Conservation (phyloP, 2,797 vertebrate genomes). For the Myoxocephalus aenaeus region DNA sequence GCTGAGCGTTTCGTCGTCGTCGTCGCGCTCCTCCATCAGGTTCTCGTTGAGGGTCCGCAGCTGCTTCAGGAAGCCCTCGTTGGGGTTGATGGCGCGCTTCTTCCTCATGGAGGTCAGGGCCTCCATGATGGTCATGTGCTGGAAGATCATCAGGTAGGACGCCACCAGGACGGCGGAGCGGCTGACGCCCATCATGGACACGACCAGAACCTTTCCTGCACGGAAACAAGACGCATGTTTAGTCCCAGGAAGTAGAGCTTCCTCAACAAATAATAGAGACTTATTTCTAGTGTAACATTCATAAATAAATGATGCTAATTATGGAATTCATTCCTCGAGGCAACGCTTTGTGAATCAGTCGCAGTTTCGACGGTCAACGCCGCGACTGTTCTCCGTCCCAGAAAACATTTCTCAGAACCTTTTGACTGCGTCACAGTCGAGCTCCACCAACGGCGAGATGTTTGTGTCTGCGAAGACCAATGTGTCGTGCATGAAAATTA, state of each 20-base stretch:
- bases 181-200: constrained; percentile 97
- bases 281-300: neutral
- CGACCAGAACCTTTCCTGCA: constrained; percentile 94
- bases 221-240: neutral
- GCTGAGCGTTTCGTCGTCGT: constrained; percentile 83
- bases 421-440: too few species aligned
- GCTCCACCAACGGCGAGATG: too few species aligned
- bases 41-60: constrained; percentile 93
- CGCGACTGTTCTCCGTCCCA: too few species aligned
- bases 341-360: too few species aligned
- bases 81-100: constrained; percentile 93
- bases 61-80: constrained; percentile 96
- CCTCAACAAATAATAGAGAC: neutral
- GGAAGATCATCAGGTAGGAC: constrained; percentile 98
- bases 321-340: too few species aligned
- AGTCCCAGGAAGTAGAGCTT: neutral
- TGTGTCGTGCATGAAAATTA: too few species aligned
- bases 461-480: too few species aligned
- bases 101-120: constrained; percentile 90
- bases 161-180: constrained; percentile 92
- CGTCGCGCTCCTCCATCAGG: constrained; percentile 91
- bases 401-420: too few species aligned
- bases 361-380: too few species aligned
- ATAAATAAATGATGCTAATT: too few species aligned
- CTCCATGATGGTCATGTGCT: constrained; percentile 93